Conservation (phyloP, 2,113 vertebrate species). For the Lophotis ruficrista region DNA sequence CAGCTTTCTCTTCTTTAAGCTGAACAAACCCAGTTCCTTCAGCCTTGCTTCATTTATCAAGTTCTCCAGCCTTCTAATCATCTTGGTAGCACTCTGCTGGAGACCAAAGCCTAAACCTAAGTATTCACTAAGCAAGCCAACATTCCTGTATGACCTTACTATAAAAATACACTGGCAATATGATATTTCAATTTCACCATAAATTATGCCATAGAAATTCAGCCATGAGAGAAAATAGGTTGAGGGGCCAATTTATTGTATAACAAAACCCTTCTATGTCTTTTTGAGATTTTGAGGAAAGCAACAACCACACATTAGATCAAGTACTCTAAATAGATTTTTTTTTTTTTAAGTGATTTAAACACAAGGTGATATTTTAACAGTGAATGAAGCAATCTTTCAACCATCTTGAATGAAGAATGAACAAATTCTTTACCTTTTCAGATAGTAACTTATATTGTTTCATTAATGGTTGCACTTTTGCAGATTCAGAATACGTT, state of each 20-base stretch:
- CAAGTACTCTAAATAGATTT: rapidly evolving
- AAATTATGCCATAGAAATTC: not conserved
- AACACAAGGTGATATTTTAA: not conserved
- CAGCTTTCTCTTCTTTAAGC: not conserved
- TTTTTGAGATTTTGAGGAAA: not conserved
- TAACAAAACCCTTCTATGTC: not conserved
- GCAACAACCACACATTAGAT: not conserved
- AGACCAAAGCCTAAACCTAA: not conserved
- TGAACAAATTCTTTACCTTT: constrained; percentile 80
- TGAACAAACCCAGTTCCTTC: not conserved
- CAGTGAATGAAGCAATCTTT: not conserved
- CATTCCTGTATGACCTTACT: not conserved
- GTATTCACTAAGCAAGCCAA: not conserved
- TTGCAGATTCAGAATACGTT: constrained; percentile 86
- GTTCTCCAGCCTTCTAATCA: not conserved
- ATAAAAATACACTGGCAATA: not conserved
- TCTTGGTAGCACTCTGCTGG: not conserved
- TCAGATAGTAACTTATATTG: constrained; percentile 91
- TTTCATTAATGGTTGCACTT: constrained; percentile 90
- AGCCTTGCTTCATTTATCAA: not conserved
- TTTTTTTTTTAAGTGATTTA: not conserved
- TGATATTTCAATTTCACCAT: not conserved
- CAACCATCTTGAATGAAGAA: not conserved
- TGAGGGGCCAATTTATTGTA: not conserved
- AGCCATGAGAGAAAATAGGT: not conserved